Conservation (phyloP, 2,113 vertebrate genomes). For the Ivindomyrus marchei region DNA sequence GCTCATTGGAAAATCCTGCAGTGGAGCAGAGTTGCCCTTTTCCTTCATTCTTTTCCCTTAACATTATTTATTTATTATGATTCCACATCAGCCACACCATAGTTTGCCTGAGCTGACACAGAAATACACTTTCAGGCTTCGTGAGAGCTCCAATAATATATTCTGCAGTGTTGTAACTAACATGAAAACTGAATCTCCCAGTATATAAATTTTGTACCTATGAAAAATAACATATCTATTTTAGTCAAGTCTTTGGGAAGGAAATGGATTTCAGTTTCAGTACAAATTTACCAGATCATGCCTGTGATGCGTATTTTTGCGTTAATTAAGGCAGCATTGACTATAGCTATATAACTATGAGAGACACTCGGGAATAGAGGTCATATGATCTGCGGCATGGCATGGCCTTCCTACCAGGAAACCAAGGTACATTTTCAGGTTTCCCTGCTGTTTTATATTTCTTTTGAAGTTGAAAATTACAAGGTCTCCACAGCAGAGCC, state of each 20-base stretch:
- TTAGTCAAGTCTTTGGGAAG: not conserved
- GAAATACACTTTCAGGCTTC: not conserved
- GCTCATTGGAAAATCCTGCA: not conserved
- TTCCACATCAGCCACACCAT: not conserved
- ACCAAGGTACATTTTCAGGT: not conserved
- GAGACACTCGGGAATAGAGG: not conserved
- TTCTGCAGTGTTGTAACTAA: not conserved
- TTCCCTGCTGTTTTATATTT: slow-evolving; percentile 8
- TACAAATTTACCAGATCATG: not conserved
- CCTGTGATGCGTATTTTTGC: not conserved
- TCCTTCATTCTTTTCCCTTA: not conserved
- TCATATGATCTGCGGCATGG: not conserved
- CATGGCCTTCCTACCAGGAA: not conserved
- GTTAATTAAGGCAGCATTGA: not conserved
- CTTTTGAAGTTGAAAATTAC: slow-evolving; percentile 13
- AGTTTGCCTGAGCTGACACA: not conserved
- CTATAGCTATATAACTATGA: not conserved
- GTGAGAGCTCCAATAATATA: not conserved
- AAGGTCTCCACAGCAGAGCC: not conserved
- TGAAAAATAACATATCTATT: not conserved
- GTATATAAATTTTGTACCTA: not conserved
- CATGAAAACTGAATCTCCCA: not conserved
- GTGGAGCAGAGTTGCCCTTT: not conserved
- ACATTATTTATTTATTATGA: not conserved
- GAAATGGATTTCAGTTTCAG: not conserved